These are phyloP conservation scores for Meghimatium bilineatum DNA, from an alignment of 2,888 invertebrate species.

Conservation along the genomic window DNA sequence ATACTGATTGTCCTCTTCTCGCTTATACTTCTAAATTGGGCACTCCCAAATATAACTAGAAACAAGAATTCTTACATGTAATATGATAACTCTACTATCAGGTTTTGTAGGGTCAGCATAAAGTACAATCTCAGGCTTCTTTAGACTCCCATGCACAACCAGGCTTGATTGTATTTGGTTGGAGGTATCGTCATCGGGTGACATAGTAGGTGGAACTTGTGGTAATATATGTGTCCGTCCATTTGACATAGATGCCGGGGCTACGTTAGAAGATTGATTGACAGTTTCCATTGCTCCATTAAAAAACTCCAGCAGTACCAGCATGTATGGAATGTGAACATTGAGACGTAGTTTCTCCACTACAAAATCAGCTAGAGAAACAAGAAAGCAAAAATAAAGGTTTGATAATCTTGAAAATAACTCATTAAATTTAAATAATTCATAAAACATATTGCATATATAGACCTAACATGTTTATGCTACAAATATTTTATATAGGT, in stretches of 20 bases:
- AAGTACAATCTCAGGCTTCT: conserved; percentile 87
- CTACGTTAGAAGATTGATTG: conserved; percentile 35
- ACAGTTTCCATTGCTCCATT: conserved; percentile 80
- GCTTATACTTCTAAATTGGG: too few relatives aligned
- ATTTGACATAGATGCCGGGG: conserved; percentile 11
- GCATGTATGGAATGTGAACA: conserved; percentile 85
- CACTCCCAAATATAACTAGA: neutral
- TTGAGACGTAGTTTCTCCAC: conserved; percentile 86
- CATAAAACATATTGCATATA: too few relatives aligned
- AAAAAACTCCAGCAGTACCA: conserved; percentile 81
- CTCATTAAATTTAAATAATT: too few relatives aligned
- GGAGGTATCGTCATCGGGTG: conserved; percentile 42
- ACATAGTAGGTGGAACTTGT: conserved; percentile 12
- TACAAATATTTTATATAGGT: too few relatives aligned
- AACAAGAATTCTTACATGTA: conserved; percentile 78
- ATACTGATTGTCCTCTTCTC: too few relatives aligned
- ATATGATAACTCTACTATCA: conserved; percentile 82
- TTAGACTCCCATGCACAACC: conserved; percentile 85
- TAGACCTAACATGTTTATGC: too few relatives aligned
- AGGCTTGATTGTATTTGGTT: conserved; percentile 77
- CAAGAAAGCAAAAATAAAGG: conserved; percentile 54
- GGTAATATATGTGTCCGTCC: conserved; percentile 22
- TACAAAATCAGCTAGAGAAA: conserved; percentile 81
- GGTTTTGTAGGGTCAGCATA: conserved; percentile 80
- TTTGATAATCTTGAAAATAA: too few relatives aligned